Evolutionary conservation across 2,888 invertebrate genomes (phyloP), one percentile per base, ranked within the genome.

Genomic region (Epicampocera succincta): DNA sequence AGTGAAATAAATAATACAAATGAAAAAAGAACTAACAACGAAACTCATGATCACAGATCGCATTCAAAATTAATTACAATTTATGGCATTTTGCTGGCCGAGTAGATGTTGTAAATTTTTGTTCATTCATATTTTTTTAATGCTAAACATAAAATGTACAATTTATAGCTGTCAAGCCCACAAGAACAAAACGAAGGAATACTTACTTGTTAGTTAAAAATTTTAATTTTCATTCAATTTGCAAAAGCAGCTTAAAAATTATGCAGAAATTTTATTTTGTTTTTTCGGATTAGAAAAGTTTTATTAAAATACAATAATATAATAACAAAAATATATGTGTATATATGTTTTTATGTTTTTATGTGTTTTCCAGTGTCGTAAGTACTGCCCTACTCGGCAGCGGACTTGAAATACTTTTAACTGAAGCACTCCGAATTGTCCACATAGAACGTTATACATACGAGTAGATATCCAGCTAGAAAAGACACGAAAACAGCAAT

Each of bases 91-190:
- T 54, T 54, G 56, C 61, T 66, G 46, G 33, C 40, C 40, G 68
- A 17, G 29, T 56, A 50, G 50, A 48, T 74, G 65, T 61, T 72
- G 46, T 48, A 74, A 74, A 74, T 52, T 50, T 65, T 58, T 61
- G 73, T 58, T 33, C 12, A 33, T 66, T 60, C 33, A 6, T 15
- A 19, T 17, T 61, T 48, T 73, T 73, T 77, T 74, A 54, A 81
- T 77, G 68, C 65, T 73, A 65, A 69, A 56, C 69, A 77, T 77
- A 74, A 81, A 77, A 77, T 77, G n/a, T 15, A 65, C 11, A 77
- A 81, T 81, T 81, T 81, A 81, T 77, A 65, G 65, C 58, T 72
- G 72, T 78, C 78, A 78, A 77, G 65, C 71, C 77, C 65, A 77
- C 71, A 50, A 71, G 33, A 33, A 56, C 38, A 65, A 40, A 60